Percentiles rank a stretch among this genome's conserved stretches.
Conservation (phyloP, 2,113 vertebrate species). For the Pionites leucogaster region DNA sequence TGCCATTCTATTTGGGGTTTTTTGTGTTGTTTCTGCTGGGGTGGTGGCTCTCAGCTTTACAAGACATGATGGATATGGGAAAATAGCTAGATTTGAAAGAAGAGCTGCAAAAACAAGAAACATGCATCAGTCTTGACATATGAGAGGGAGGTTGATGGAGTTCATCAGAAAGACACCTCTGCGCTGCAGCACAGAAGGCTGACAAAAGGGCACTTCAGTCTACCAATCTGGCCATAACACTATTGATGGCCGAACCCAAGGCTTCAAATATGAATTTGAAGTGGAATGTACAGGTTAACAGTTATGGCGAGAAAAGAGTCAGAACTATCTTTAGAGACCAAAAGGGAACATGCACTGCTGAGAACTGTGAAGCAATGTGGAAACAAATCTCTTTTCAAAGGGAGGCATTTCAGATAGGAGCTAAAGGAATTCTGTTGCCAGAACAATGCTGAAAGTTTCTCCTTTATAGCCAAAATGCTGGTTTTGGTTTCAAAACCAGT, state of each 20-base stretch:
- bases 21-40: not conserved
- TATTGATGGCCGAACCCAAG: not conserved
- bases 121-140: not conserved
- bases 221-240: rapidly evolving
- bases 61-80: not conserved
- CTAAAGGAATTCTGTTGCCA: not conserved
- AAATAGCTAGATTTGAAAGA: not conserved
- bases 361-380: rapidly evolving
- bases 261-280: not conserved
- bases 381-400: not conserved
- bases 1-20: not conserved
- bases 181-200: not conserved
- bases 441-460: not conserved
- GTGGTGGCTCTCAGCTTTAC: not conserved
- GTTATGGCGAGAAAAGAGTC: not conserved
- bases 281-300: not conserved
- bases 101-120: not conserved
- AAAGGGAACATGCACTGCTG: not conserved
- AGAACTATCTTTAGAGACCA: not conserved
- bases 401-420: not conserved
- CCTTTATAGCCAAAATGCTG: not conserved
- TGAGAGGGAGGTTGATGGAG: not conserved
- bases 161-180: not conserved
- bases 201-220: not conserved
- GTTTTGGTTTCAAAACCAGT: not conserved